Conservation (phyloP, 2,888 invertebrate species). For the Willowsia nigromaculata region DNA sequence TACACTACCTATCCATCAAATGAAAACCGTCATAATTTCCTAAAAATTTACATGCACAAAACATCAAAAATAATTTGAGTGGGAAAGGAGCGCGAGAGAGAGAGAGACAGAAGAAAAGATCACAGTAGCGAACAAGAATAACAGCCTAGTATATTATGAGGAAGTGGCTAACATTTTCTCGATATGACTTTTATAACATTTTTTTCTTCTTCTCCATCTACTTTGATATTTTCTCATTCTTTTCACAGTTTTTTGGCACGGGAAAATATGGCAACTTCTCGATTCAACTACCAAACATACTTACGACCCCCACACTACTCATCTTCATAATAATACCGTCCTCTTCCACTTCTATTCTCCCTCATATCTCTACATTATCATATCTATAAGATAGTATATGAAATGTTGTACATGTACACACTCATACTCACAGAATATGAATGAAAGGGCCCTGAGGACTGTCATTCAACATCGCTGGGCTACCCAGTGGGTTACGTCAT, state of each 20-base stretch:
- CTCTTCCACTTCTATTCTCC: neutral
- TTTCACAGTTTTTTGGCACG: constrained; percentile 52
- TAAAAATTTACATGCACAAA: constrained; percentile 57
- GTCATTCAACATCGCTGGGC: constrained; percentile 73
- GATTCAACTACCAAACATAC: constrained; percentile 61
- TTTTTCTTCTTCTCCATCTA: constrained; percentile 26
- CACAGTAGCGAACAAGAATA: constrained; percentile 10
- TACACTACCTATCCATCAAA: constrained; percentile 65
- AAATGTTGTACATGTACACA: constrained; percentile 12
- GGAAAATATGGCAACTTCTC: constrained; percentile 61
- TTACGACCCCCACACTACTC: neutral
- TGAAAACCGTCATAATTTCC: constrained; percentile 69
- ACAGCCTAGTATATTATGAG: neutral
- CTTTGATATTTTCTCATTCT: constrained; percentile 47
- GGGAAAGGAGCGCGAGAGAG: neutral
- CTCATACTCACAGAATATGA: constrained; percentile 52
- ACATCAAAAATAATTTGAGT: constrained; percentile 68
- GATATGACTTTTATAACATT: constrained; percentile 15
- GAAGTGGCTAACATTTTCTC: constrained; percentile 19
- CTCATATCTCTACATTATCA: constrained; percentile 17
- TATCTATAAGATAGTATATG: neutral
- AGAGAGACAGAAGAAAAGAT: constrained; percentile 24
- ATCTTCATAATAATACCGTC: constrained; percentile 38
- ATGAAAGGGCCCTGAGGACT: constrained; percentile 73
- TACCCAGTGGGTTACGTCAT: constrained; percentile 73